Percentiles rank a stretch among this genome's conserved stretches.
phyloP scores from a whole-genome alignment of 1,140 invertebrate genomes.

The Geopemphigus sp. region DNA sequence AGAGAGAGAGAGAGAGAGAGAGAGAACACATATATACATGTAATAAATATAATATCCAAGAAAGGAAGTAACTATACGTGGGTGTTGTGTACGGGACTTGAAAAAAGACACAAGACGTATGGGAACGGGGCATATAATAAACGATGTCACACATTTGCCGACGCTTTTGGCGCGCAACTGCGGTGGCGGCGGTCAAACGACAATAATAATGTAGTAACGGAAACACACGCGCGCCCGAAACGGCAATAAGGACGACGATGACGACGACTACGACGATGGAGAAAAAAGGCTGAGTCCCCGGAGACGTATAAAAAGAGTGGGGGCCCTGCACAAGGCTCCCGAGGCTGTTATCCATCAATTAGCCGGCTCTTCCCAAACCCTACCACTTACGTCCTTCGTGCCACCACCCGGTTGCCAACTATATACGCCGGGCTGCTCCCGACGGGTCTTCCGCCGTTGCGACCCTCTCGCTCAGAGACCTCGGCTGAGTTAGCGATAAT shows the following conservation, averaged over 20 bases:
- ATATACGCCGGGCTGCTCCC: neutral
- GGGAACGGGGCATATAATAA: neutral
- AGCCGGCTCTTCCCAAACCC: neutral
- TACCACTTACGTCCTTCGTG: neutral
- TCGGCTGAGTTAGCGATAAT: neutral
- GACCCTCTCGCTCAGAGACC: neutral
- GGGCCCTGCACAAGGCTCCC: neutral
- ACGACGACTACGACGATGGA: neutral
- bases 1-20: too few species aligned
- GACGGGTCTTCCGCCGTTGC: neutral
- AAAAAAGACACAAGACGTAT: neutral
- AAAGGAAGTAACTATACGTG: too few species aligned
- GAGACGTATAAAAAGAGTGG: slow-evolving; percentile 38
- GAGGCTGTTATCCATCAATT: slow-evolving; percentile 48
- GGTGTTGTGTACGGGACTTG: too few species aligned
- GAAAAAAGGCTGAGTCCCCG: slow-evolving; percentile 17
- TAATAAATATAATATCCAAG: too few species aligned
- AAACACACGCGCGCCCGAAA: neutral
- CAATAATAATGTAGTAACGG: neutral
- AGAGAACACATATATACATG: too few species aligned
- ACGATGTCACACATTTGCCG: neutral
- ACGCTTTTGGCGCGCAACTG: neutral
- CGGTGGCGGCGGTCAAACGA: slow-evolving; percentile 3
- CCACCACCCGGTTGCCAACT: slow-evolving; percentile 2
- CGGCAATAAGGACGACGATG: neutral